phyloP scores from a whole-genome alignment of 2,797 vertebrate species.

The Brachymystax lenok region DNA sequence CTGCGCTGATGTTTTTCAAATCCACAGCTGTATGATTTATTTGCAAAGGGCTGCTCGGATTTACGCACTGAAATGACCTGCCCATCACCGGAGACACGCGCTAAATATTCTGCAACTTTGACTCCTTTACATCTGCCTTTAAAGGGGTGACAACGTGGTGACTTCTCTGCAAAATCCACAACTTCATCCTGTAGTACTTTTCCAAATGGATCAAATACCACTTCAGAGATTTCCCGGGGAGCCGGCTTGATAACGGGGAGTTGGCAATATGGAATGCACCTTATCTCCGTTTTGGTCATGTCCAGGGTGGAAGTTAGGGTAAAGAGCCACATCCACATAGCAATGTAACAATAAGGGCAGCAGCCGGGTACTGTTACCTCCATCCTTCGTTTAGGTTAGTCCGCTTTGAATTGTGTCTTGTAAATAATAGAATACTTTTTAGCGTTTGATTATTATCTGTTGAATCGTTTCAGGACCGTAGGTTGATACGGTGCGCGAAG shows the following conservation, averaged over 20 bases:
- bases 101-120: slow-evolving; percentile 40
- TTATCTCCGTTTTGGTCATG: slow-evolving; percentile 75
- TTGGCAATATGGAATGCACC: slow-evolving; percentile 77
- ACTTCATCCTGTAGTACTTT: slow-evolving; percentile 48
- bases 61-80: slow-evolving; percentile 47
- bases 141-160: slow-evolving; percentile 19
- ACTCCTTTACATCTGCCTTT: slow-evolving; percentile 15
- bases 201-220: slow-evolving; percentile 50
- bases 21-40: slow-evolving; percentile 31
- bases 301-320: slow-evolving; percentile 71
- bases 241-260: slow-evolving; percentile 42
- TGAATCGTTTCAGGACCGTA: slow-evolving; percentile 60
- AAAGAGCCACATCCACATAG: slow-evolving; percentile 68
- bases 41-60: slow-evolving; percentile 16
- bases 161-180: slow-evolving; percentile 49
- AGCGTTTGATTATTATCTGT: slow-evolving; percentile 57
- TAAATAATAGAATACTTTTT: slow-evolving; percentile 43
- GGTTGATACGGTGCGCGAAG: slow-evolving; percentile 63
- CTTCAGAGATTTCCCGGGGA: slow-evolving; percentile 44
- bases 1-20: not conserved
- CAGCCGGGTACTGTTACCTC: slow-evolving; percentile 59
- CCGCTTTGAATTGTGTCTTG: slow-evolving; percentile 43
- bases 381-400: slow-evolving; percentile 60
- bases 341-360: slow-evolving; percentile 52
- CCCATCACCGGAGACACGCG: slow-evolving; percentile 42